phyloP scores from a whole-genome alignment of 37 sponge, comb jelly and placozoan species.

The Bolinopsis microptera region DNA sequence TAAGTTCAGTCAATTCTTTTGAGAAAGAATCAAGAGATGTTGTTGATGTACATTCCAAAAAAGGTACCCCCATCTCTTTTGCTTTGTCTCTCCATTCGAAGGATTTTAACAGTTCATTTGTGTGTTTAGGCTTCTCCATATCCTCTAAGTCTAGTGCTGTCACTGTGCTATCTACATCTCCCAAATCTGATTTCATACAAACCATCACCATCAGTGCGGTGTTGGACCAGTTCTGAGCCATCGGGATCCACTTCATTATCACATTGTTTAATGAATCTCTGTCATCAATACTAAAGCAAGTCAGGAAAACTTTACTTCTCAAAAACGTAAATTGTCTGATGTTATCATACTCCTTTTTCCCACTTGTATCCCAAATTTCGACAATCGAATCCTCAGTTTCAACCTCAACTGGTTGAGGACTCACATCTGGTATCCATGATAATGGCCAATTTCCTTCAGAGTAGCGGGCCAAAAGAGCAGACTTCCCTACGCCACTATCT shows the following conservation, averaged over 20 bases:
- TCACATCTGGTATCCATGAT: background rate
- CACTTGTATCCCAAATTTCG: conserved; percentile 16
- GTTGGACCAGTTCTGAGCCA: background rate
- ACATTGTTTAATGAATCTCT: background rate
- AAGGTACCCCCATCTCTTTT: background rate
- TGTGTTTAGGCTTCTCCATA: too few relatives aligned
- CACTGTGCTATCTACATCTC: background rate
- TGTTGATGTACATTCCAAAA: background rate
- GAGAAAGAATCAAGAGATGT: background rate
- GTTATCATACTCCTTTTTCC: background rate
- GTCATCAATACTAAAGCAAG: background rate
- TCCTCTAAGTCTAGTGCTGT: too few relatives aligned
- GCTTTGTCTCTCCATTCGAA: background rate
- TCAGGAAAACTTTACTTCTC: background rate
- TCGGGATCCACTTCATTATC: background rate
- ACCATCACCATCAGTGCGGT: background rate
- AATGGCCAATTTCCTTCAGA: background rate
- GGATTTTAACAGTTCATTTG: background rate
- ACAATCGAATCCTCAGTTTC: background rate
- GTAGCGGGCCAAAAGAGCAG: background rate
- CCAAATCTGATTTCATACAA: background rate
- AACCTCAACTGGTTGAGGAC: background rate
- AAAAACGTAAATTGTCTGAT: conserved; percentile 6
- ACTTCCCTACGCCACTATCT: background rate
- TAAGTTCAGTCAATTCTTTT: background rate